Evolutionary conservation across 2,888 invertebrate genomes (phyloP).

Genomic region (Idaea dimidiata): DNA sequence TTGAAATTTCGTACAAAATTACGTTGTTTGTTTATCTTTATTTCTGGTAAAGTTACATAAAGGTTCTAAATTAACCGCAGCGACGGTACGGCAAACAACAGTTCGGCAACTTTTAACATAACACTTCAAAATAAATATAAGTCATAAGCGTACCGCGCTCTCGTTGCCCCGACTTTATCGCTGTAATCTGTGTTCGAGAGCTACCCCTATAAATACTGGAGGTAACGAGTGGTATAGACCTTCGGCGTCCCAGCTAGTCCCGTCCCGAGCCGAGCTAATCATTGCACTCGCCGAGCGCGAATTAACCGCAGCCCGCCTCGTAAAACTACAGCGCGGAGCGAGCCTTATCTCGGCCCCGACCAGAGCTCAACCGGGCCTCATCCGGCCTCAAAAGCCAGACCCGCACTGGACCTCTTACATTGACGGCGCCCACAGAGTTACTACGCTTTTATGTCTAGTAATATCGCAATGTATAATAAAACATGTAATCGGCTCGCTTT

Average conservation of each 20-base stretch:
- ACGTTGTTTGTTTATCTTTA: neutral
- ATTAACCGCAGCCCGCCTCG: neutral
- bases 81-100: neutral
- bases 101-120: neutral
- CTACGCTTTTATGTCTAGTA: neutral
- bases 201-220: neutral
- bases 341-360: neutral
- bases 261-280: neutral
- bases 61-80: neutral
- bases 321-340: neutral
- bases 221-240: neutral
- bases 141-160: neutral
- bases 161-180: neutral
- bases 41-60: neutral
- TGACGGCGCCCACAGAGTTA: neutral
- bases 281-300: neutral
- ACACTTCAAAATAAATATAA: conserved; percentile 1
- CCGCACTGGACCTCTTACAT: neutral
- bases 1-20: neutral
- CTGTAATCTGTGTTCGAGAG: neutral
- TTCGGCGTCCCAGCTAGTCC: neutral
- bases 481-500: neutral
- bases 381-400: neutral
- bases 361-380: neutral
- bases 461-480: neutral